Percentiles rank a stretch among this genome's conserved stretches.
These are phyloP conservation scores for Anneissia japonica DNA, from an alignment of 35 echinoderm and acorn worm genomes.

Conservation along the genomic window DNA sequence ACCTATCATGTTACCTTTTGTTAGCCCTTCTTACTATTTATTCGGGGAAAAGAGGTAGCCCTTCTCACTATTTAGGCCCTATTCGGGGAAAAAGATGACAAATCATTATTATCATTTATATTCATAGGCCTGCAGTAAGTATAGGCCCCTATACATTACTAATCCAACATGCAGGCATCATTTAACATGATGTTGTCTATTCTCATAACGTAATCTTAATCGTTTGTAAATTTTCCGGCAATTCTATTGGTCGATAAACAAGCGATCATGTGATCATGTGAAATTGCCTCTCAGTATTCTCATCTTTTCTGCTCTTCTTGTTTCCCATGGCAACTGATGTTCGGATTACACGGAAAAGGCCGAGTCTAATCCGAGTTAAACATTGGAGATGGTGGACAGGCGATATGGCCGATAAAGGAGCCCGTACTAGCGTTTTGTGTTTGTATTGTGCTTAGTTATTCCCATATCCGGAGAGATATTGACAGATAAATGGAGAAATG, in stretches of 20 bases:
- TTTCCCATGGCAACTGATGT: slow-evolving; percentile 1
- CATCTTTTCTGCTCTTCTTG: slow-evolving; percentile 11
- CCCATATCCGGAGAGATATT: not conserved
- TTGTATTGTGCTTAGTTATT: not conserved
- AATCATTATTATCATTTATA: too few species aligned
- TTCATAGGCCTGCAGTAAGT: too few species aligned
- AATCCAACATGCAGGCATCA: too few species aligned
- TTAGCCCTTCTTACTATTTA: too few species aligned
- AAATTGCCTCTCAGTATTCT: not conserved
- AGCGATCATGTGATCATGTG: not conserved
- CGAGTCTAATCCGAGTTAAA: not conserved
- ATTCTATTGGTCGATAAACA: not conserved
- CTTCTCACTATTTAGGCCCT: too few species aligned
- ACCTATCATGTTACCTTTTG: too few species aligned
- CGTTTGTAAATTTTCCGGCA: not conserved
- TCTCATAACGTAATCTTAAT: too few species aligned
- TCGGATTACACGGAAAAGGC: not conserved
- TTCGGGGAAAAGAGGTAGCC: too few species aligned
- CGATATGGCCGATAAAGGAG: not conserved
- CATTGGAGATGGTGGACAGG: not conserved
- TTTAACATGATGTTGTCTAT: too few species aligned
- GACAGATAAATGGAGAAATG: not conserved
- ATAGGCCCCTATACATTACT: too few species aligned
- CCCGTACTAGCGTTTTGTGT: not conserved
- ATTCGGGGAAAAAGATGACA: too few species aligned